Conservation (phyloP, 1,140 invertebrate genomes). For the Berghia stephanieae region DNA sequence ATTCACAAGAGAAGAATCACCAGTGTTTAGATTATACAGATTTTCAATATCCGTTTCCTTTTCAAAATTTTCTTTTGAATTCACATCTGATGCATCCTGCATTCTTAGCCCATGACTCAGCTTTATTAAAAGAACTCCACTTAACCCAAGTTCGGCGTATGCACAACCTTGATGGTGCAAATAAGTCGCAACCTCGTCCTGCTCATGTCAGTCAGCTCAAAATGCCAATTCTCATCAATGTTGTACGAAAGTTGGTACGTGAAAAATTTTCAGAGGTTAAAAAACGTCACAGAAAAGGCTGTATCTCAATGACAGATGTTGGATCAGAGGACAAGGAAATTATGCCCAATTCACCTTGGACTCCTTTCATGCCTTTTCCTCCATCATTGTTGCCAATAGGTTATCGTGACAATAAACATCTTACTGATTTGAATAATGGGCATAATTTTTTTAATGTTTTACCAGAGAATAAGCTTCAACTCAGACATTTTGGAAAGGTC, state of each 20-base stretch:
- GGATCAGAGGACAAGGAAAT: too few species aligned
- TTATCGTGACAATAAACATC: constrained; percentile 12
- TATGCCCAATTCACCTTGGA: too few species aligned
- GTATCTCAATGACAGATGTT: constrained; percentile 21
- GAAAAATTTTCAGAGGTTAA: constrained; percentile 41
- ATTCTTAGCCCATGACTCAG: constrained; percentile 32
- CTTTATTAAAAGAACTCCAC: constrained; percentile 36
- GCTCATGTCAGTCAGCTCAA: constrained; percentile 51
- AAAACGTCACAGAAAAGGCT: neutral
- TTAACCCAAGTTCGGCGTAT: constrained; percentile 58
- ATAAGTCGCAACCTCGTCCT: constrained; percentile 33
- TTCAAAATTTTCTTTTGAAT: neutral
- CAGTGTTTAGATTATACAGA: neutral
- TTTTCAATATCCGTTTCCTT: constrained; percentile 5
- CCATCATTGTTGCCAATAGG: neutral
- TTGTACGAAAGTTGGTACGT: constrained; percentile 64
- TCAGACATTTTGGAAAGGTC: constrained; percentile 37
- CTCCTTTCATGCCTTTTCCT: constrained; percentile 26
- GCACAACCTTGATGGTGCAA: constrained; percentile 56
- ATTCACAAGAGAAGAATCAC: neutral
- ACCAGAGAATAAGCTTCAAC: constrained; percentile 18
- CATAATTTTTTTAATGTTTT: neutral
- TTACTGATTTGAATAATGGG: neutral
- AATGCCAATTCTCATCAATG: constrained; percentile 63
- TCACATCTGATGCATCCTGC: neutral